These are phyloP conservation scores for Smittia aterrima DNA, from an alignment of 2,888 invertebrate genomes.

Conservation along the genomic window DNA sequence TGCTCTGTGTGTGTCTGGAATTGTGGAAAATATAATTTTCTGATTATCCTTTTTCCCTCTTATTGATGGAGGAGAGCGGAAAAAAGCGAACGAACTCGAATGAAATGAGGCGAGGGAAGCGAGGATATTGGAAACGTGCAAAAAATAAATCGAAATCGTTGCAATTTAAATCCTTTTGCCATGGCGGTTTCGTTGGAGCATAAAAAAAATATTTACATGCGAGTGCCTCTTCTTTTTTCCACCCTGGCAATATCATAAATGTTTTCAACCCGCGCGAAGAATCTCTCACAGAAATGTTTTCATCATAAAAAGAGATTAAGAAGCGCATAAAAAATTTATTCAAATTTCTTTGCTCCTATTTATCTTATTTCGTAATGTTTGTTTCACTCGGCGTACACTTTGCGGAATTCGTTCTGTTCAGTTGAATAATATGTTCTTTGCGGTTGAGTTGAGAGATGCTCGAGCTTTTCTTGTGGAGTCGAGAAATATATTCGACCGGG, in stretches of 20 bases:
- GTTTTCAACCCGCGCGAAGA: background rate
- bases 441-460: constrained; percentile 1
- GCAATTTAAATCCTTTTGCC: background rate
- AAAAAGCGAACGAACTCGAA: background rate
- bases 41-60: constrained; percentile 8
- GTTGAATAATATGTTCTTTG: constrained; percentile 35
- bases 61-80: background rate
- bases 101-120: background rate
- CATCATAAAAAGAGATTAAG: constrained; percentile 34
- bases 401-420: constrained; percentile 6
- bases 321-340: constrained; percentile 30
- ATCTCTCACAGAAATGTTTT: no score
- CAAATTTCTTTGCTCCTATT: constrained; percentile 10
- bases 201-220: background rate
- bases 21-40: background rate
- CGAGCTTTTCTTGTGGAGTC: no score
- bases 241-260: background rate
- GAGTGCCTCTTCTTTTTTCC: background rate
- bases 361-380: constrained; percentile 27
- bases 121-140: constrained; percentile 27
- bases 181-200: no score
- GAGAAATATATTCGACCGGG: no score
- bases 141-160: constrained; percentile 33
- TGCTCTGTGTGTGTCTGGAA: background rate
- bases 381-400: background rate